Evolutionary conservation across 2,888 invertebrate species (phyloP), one percentile per base, ranked within the genome.

Genomic region (Invenusta paracnida): DNA sequence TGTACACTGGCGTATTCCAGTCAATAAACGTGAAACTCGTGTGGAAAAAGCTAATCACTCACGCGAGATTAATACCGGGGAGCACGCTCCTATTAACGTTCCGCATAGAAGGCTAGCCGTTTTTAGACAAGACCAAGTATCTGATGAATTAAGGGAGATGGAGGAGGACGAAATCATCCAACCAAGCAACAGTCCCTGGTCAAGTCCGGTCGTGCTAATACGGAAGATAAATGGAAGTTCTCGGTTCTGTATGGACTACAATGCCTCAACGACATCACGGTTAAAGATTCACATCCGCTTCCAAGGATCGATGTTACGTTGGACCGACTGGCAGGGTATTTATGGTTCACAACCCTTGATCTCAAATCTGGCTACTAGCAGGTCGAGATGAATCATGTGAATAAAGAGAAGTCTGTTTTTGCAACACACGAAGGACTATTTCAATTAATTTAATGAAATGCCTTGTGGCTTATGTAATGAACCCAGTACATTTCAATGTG

Each of bases 391-490:
- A 84, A 82, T 1, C 67, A 81, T 27, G 30, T 83, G 0, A 87
- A 87, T 82, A 88, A 87, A 84, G 27, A 84, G 2, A 88, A 87
- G 73, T 88, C 88, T 17, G 87, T 87, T 23, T 88, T 88, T 28
- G 29, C 87, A 23, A 87, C 87, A 5, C 86, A 86, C 30, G 48
- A 83, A 25, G 87, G 87, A 0, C 81, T 86, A n/a, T 88, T 86
- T 73, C 85, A 87, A 11, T n/a, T n/a, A n/a, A n/a, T 88, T 87
- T 30, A 82, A 83, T 0, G 87, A 86, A 0, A 86, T 88, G 25
- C 73, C 73, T 23, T 73, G 5, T 73, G 11, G 73, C 2, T 73
- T 73, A n/a, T 23, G 17, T n/a, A 5, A 23, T n/a, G 5, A 5
- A 5, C 73, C 73, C 0, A 66, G 48, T 5, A 30, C 17, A 29